A percentile compares a stretch with the other conserved stretches of the same genome.
phyloP scores from a whole-genome alignment of 2,797 vertebrate genomes.

The Myoxocephalus aenaeus region DNA sequence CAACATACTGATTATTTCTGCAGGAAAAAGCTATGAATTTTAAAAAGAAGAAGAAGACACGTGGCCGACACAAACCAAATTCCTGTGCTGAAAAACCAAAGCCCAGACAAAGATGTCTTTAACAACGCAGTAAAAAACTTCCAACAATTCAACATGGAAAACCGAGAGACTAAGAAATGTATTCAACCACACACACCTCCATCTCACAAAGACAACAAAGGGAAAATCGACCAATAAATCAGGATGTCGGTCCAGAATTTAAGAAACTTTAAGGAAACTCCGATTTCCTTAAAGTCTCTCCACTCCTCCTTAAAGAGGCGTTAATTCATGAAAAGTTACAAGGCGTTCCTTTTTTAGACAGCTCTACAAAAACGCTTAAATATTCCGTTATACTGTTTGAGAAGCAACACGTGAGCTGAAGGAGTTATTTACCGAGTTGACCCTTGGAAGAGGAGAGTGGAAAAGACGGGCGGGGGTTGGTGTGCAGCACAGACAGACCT shows the following conservation, averaged over 20 bases:
- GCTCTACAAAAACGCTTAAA: background rate
- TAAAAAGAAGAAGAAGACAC: background rate
- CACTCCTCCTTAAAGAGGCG: background rate
- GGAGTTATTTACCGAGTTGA: slow-evolving; percentile 44
- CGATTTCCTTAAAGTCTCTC: background rate
- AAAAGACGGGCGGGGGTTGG: slow-evolving; percentile 50
- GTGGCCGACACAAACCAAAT: background rate
- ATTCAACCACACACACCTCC: slow-evolving; percentile 1
- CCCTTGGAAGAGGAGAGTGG: slow-evolving; percentile 46
- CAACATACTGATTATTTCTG: background rate
- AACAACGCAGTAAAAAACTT: slow-evolving; percentile 4
- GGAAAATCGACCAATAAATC: background rate
- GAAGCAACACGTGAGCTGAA: slow-evolving; percentile 13
- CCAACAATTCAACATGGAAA: background rate
- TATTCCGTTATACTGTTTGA: background rate
- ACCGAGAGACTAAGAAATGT: background rate
- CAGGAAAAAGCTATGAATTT: background rate
- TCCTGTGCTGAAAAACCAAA: background rate
- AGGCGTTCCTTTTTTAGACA: background rate
- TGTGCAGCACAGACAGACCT: slow-evolving; percentile 62
- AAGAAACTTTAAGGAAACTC: background rate
- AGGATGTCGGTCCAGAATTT: background rate
- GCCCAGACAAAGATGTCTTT: background rate
- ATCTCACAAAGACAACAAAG: background rate
- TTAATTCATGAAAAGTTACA: background rate